These are phyloP conservation scores for Benthosema pterotum DNA, from an alignment of 2,797 vertebrate species.

Conservation along the genomic window DNA sequence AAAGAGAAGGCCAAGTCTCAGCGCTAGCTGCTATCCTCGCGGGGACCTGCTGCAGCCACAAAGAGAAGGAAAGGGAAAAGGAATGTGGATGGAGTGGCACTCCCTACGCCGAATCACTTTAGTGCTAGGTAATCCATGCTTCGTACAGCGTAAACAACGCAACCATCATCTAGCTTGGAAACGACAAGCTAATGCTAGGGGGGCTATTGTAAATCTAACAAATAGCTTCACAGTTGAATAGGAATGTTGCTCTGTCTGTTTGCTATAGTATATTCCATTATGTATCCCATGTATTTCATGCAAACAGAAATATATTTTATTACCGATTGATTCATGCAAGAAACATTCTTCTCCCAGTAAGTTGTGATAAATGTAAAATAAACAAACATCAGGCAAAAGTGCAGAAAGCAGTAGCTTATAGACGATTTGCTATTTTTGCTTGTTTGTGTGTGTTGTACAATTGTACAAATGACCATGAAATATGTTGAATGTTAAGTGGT, in stretches of 20 bases:
- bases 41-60: conserved; percentile 29
- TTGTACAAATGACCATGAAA: too few species aligned
- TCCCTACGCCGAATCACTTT: too few species aligned
- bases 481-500: too few species aligned
- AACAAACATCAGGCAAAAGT: too few species aligned
- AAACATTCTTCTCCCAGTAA: not conserved
- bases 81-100: too few species aligned
- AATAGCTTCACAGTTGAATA: not conserved
- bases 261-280: too few species aligned
- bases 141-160: conserved; percentile 17
- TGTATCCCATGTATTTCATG: not conserved
- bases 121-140: conserved; percentile 38
- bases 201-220: too few species aligned
- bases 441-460: too few species aligned
- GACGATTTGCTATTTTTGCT: too few species aligned
- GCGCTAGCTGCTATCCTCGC: conserved; percentile 39
- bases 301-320: not conserved
- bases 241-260: not conserved
- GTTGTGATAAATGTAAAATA: too few species aligned
- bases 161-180: not conserved
- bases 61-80: conserved; percentile 33
- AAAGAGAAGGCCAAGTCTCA: conserved; percentile 58
- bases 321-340: not conserved
- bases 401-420: too few species aligned
- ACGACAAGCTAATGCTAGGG: too few species aligned